These are phyloP conservation scores for Cyprinodon brontotheroides DNA, from an alignment of 2,113 vertebrate genomes.

Conservation along the genomic window DNA sequence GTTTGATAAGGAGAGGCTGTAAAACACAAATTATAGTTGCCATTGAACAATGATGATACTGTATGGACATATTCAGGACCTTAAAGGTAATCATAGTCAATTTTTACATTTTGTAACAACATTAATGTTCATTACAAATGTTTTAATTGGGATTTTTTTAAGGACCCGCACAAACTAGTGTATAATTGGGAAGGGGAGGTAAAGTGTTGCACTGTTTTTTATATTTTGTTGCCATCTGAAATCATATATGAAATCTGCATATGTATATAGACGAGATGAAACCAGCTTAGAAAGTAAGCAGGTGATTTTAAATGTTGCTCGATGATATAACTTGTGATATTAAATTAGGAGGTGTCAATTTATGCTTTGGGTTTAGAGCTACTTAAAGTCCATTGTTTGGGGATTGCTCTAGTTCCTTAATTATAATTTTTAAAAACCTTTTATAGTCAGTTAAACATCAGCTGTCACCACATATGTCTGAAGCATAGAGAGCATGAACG, in stretches of 20 bases:
- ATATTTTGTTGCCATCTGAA: background rate
- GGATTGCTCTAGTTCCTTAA: too few relatives aligned
- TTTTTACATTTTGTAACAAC: background rate
- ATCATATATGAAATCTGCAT: background rate
- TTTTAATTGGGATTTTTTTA: background rate
- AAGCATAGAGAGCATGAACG: background rate
- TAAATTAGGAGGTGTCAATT: background rate
- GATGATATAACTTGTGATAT: background rate
- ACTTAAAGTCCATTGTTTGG: too few relatives aligned
- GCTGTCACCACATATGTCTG: background rate
- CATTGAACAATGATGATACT: slow-evolving; percentile 5
- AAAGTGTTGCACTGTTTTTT: background rate
- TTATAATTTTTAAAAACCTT: too few relatives aligned
- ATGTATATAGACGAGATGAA: background rate
- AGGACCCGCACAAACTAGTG: background rate
- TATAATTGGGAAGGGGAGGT: background rate
- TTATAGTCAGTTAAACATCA: too few relatives aligned
- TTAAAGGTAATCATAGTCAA: background rate
- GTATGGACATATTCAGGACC: background rate
- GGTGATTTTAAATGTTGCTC: background rate
- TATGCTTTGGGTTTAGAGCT: too few relatives aligned
- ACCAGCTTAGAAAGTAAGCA: background rate
- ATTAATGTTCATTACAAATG: background rate
- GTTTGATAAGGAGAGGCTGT: slow-evolving; percentile 36
- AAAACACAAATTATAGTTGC: slow-evolving; percentile 49